phyloP scores from a whole-genome alignment of 2,888 invertebrate genomes.

The Lobophora halterata region DNA sequence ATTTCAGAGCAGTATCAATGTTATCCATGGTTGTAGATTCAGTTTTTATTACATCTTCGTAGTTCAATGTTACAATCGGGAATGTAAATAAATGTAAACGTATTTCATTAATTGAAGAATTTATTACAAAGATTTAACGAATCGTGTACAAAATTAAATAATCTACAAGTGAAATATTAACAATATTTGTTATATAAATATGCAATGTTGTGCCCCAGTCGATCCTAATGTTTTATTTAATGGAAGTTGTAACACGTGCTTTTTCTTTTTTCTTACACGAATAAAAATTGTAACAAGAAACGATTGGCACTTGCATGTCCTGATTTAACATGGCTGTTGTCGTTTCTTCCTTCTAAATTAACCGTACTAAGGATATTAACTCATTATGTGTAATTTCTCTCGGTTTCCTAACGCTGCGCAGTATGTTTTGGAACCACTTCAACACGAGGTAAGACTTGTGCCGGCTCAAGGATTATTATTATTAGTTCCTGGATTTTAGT shows the following conservation, averaged over 20 bases:
- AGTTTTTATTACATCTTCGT: constrained; percentile 8
- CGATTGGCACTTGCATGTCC: constrained; percentile 65
- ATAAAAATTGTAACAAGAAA: constrained; percentile 26
- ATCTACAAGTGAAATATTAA: constrained; percentile 30
- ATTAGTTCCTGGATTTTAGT: constrained; percentile 24
- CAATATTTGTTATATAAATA: constrained; percentile 59
- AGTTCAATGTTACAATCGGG: constrained; percentile 17
- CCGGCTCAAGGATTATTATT: constrained; percentile 21
- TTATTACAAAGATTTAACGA: constrained; percentile 24
- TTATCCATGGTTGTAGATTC: too few species aligned
- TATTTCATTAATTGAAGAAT: constrained; percentile 17
- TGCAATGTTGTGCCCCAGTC: constrained; percentile 93
- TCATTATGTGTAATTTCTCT: constrained; percentile 83
- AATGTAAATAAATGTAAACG: constrained; percentile 22
- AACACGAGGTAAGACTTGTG: constrained; percentile 95
- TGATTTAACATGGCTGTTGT: constrained; percentile 40
- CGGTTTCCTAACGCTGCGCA: constrained; percentile 91
- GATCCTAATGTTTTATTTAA: constrained; percentile 78
- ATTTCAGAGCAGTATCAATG: constrained; percentile 6
- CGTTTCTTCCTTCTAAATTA: constrained; percentile 59
- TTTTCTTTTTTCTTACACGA: constrained; percentile 60
- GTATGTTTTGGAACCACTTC: constrained; percentile 99
- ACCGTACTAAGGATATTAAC: constrained; percentile 64
- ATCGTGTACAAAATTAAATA: constrained; percentile 23
- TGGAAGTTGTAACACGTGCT: constrained; percentile 64